Base-by-base conservation (phyloP, 2,888 invertebrate genomes). In the Pherbina coryleti region DNA sequence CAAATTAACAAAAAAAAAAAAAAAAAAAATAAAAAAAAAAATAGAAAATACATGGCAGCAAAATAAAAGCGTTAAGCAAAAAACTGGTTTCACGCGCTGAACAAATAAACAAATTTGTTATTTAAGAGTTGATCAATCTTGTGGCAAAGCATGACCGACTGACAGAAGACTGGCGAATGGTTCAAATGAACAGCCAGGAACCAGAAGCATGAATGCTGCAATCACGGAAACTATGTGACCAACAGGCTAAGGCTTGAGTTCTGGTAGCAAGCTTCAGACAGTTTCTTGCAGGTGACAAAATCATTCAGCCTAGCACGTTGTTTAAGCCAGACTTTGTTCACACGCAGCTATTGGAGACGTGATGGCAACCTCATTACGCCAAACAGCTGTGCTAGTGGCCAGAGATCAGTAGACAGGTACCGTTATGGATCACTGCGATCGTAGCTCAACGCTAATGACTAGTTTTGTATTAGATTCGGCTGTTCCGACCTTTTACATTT, bases 321-420 rank as follows among this genome's bases (percentile, higher is more conserved):
- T 44, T 44, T 7, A 44, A 14, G 44, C 44, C 7, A 44, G 44
- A 44, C 14, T 44, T 44, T 44, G 44, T 44, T 44, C 44, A 44
- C 44, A 44, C 55, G 55, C 55, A 55, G 22, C n/a, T 7, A 55
- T 11, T 19, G 7, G 55, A 9, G 22, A n/a, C 19, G 4, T 19
- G 55, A 8, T 55, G 55, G 55, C 55, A 55, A 55, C 55, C 55
- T 55, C 55, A 55, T 55, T 55, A 55, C 55, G 22, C 55, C 55
- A 55, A 55, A 55, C 44, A 44, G 44, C 44, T 44, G 44, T 1
- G 14, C 44, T 44, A 44, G 44, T 44, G 44, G 11, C 44, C 14
- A 14, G 4, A 44, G 44, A 44, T 44, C 44, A 44, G 44, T 44
- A 11, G 44, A 44, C 44, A 44, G 44, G 44, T 44, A 44, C 44